Evolutionary conservation across 1,140 invertebrate species (phyloP).

Genomic region (Melipona quadrifasciata): DNA sequence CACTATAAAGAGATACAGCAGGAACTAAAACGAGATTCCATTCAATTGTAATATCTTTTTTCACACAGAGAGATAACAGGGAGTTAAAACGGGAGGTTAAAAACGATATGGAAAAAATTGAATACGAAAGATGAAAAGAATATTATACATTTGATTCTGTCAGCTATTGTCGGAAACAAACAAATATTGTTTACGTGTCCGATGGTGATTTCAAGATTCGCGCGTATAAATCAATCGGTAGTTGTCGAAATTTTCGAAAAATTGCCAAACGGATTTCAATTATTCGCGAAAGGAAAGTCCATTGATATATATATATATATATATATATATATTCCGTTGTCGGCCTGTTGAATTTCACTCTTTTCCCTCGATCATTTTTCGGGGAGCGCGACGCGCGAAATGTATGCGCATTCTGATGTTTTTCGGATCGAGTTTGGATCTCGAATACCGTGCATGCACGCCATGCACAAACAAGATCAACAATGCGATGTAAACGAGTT

Average conservation of each 20-base stretch:
- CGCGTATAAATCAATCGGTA: not conserved
- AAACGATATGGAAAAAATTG: not conserved
- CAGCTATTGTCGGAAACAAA: not conserved
- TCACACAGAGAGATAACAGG: not conserved
- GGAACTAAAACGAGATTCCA: not conserved
- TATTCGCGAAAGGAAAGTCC: not conserved
- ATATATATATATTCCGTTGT: not conserved
- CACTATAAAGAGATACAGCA: no score
- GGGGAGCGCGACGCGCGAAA: not conserved
- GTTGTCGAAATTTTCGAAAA: not conserved
- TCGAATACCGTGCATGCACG: not conserved
- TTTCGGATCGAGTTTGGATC: not conserved
- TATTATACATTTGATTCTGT: not conserved
- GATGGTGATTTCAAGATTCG: not conserved
- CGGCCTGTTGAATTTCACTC: not conserved
- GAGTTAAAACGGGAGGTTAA: not conserved
- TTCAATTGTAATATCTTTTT: not conserved
- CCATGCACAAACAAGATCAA: conserved; percentile 1
- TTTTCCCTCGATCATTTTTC: not conserved
- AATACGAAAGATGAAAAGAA: not conserved
- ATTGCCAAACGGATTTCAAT: not conserved
- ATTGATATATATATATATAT: conserved; percentile 24
- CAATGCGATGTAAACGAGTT: conserved; percentile 11
- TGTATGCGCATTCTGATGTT: conserved; percentile 24
- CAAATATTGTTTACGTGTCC: not conserved